Evolutionary conservation across 2,888 invertebrate species (phyloP).

Genomic region (Lasioglossum malachurum): DNA sequence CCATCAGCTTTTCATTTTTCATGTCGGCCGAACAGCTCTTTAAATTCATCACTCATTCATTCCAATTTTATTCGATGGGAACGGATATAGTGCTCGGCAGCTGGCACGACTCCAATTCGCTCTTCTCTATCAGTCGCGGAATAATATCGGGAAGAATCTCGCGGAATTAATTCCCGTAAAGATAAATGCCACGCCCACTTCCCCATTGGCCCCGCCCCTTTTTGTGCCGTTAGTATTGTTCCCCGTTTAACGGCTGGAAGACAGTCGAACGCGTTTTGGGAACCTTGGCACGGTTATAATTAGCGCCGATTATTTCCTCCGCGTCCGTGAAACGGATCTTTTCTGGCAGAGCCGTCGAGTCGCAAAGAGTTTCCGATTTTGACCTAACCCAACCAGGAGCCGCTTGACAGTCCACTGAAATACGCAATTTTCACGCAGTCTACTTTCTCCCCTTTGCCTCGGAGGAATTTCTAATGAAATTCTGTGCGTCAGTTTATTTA

Average conservation of each 20-base stretch:
- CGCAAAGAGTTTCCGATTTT: neutral
- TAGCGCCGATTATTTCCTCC: constrained; percentile 14
- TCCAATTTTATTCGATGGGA: constrained; percentile 64
- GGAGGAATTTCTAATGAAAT: neutral
- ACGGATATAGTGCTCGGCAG: constrained; percentile 63
- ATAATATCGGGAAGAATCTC: constrained; percentile 64
- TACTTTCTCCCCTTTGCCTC: neutral
- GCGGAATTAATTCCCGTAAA: constrained; percentile 64
- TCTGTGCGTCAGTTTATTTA: neutral
- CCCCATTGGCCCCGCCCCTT: neutral
- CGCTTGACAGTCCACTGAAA: neutral
- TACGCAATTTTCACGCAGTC: neutral
- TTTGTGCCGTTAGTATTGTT: neutral
- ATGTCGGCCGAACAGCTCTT: constrained; percentile 51
- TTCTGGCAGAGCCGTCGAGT: neutral
- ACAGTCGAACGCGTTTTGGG: constrained; percentile 14
- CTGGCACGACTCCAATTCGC: constrained; percentile 68
- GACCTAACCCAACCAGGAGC: neutral
- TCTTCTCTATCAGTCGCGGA: constrained; percentile 66
- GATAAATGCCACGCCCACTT: constrained; percentile 38
- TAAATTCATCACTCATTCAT: constrained; percentile 69
- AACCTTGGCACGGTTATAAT: constrained; percentile 12
- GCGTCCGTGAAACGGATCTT: neutral
- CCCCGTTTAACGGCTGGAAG: neutral
- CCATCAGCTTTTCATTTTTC: constrained; percentile 52